Base-by-base conservation (phyloP, 2,797 vertebrate genomes). In the Centropyge bicolor region DNA sequence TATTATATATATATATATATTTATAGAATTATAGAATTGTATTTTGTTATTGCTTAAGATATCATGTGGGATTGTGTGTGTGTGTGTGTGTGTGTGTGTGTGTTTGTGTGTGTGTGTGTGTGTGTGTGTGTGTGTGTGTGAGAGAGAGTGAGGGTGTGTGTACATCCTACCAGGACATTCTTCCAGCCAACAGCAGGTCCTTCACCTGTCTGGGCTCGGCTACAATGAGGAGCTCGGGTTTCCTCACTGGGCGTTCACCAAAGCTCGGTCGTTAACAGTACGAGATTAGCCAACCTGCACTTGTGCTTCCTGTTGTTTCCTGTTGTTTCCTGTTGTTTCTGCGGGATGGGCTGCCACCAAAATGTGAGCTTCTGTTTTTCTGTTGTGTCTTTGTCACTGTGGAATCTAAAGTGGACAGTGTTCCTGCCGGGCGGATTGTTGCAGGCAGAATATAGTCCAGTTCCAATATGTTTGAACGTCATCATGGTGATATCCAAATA, bases 171-270 rank as follows among this genome's bases (percentile, higher is more conserved):
- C 22, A 69, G 19, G 54, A 59, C 74, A 75, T 78, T 82, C 80
- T 74, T 78, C 24, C 6, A 17, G 36, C 63, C 62, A 57, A n/a
- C 62, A 89, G 78, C 84, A 63, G 81, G 45, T 68, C 51, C 12
- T 49, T 94, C 94, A 93, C 91, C 92, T 93, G 92, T 94, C 85
- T 83, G 73, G 71, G 62, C 72, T 68, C 56, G 38, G 67, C 54
- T 62, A 82, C 81, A 86, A 84, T 46, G 72, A 83, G 70, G 51
- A 70, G 70, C 87, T 93, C 88, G 51, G 62, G 84, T 94, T 93
- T 92, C 86, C 54, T 60, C 61, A 46, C 73, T 75, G 81, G 73
- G 13, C 69, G 52, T 16, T 77, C 63, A 83, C 70, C 69, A 85
- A 80, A 89, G 61, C 69, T 71, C 8, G 61, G 87, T 82, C 81